Evolutionary conservation across 2,888 invertebrate genomes (phyloP).

Genomic region (Hirtodrosophila histrioides): DNA sequence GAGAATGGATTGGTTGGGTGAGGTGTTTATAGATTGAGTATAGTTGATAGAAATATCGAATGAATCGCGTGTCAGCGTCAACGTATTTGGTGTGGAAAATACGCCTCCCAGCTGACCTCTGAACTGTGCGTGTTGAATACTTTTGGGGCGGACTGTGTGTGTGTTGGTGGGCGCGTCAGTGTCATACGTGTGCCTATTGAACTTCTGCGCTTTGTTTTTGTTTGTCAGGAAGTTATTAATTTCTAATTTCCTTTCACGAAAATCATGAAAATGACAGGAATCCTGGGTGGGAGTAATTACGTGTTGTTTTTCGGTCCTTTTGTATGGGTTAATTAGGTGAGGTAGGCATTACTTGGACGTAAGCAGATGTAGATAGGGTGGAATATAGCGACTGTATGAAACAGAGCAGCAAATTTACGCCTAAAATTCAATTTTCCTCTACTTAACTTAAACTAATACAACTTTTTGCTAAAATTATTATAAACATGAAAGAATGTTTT

Average conservation of each 20-base stretch:
- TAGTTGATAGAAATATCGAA: conserved; percentile 6
- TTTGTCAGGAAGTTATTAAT: conserved; percentile 69
- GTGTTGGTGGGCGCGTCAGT: conserved; percentile 29
- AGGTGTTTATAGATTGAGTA: background rate
- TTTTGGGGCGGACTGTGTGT: conserved; percentile 12
- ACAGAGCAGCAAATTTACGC: too few species aligned
- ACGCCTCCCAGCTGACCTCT: conserved; percentile 18
- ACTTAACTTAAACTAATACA: too few species aligned
- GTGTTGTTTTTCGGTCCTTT: conserved; percentile 14
- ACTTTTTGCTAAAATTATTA: too few species aligned
- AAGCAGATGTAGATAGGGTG: background rate
- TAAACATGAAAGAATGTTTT: too few species aligned
- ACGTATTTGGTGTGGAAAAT: background rate
- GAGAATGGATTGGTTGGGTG: too few species aligned
- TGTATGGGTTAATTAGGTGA: conserved; percentile 31
- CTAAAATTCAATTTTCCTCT: too few species aligned
- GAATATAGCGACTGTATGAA: too few species aligned
- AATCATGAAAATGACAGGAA: conserved; percentile 9
- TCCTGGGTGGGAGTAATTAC: conserved; percentile 35
- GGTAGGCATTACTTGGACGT: conserved; percentile 10
- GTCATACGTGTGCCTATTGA: conserved; percentile 58
- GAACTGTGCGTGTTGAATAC: conserved; percentile 36
- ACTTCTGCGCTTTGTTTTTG: conserved; percentile 60
- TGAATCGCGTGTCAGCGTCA: conserved; percentile 34
- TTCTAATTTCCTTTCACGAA: conserved; percentile 54